These are phyloP conservation scores for Aradus depressus DNA, from an alignment of 2,888 invertebrate species.

Conservation along the genomic window DNA sequence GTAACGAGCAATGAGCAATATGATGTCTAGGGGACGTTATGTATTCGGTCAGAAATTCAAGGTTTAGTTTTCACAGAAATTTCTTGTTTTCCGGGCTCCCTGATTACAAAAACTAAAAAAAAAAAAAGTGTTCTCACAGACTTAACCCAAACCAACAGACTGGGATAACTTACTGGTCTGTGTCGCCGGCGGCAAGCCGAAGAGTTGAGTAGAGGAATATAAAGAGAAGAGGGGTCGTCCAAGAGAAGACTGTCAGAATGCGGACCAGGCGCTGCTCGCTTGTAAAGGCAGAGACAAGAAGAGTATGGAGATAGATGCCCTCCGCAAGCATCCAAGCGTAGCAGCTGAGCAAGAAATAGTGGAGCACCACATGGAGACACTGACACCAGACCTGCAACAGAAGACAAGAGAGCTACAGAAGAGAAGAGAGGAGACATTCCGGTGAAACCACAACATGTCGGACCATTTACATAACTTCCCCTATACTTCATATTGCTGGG, in stretches of 20 bases:
- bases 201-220: slow-evolving; percentile 54
- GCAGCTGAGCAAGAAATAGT: slow-evolving; percentile 81
- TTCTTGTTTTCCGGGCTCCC: too few species aligned
- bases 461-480: too few species aligned
- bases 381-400: slow-evolving; percentile 67
- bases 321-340: slow-evolving; percentile 97
- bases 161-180: slow-evolving; percentile 45
- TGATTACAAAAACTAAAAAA: too few species aligned
- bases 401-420: too few species aligned
- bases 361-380: slow-evolving; percentile 64
- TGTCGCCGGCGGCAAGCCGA: slow-evolving; percentile 40
- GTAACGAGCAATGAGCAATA: too few species aligned
- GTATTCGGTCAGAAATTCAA: too few species aligned
- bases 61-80: too few species aligned
- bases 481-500: too few species aligned
- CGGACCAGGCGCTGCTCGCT: slow-evolving; percentile 74
- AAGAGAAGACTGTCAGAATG: slow-evolving; percentile 72
- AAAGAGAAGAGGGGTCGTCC: slow-evolving; percentile 63
- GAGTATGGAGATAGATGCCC: slow-evolving; percentile 85
- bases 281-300: slow-evolving; percentile 82
- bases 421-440: too few species aligned
- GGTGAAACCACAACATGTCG: too few species aligned
- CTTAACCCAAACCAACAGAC: not conserved
- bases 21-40: too few species aligned
- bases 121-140: too few species aligned